These are phyloP conservation scores for Micropoecilia bifurca DNA, from an alignment of 2,797 vertebrate species.

Conservation along the genomic window DNA sequence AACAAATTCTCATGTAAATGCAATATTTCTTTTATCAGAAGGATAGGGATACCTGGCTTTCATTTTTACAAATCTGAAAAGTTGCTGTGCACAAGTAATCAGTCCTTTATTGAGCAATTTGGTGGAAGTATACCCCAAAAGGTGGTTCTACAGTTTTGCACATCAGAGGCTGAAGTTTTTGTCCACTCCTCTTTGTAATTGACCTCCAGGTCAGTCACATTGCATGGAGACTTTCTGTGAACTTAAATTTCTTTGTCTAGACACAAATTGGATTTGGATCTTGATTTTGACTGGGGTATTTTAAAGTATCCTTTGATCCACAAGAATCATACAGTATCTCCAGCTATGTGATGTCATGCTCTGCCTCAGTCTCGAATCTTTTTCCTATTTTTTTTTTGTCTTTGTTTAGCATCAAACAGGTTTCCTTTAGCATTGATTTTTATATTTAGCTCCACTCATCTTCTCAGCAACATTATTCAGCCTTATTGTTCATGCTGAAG, in stretches of 20 bases:
- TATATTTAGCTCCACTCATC: neutral
- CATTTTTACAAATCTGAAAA: neutral
- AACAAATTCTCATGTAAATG: neutral
- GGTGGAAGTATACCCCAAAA: neutral
- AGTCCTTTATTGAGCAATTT: neutral
- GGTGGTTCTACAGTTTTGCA: neutral
- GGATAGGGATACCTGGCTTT: neutral
- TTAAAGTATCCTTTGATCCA: neutral
- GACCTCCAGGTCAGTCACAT: neutral
- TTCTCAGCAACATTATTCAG: neutral
- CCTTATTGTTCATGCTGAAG: neutral
- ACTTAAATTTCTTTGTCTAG: neutral
- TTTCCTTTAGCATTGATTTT: neutral
- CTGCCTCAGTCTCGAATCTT: neutral
- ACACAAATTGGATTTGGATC: neutral
- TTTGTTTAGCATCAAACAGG: neutral
- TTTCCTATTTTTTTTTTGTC: neutral
- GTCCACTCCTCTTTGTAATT: neutral
- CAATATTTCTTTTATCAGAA: conserved; percentile 2
- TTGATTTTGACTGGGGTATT: neutral
- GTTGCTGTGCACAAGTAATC: neutral
- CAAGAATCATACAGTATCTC: neutral
- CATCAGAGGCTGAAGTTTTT: neutral
- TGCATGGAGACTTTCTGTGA: neutral
- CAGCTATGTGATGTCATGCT: neutral